Evolutionary conservation across 1,140 invertebrate genomes (phyloP).

Genomic region (Dendroctonus ponderosae): DNA sequence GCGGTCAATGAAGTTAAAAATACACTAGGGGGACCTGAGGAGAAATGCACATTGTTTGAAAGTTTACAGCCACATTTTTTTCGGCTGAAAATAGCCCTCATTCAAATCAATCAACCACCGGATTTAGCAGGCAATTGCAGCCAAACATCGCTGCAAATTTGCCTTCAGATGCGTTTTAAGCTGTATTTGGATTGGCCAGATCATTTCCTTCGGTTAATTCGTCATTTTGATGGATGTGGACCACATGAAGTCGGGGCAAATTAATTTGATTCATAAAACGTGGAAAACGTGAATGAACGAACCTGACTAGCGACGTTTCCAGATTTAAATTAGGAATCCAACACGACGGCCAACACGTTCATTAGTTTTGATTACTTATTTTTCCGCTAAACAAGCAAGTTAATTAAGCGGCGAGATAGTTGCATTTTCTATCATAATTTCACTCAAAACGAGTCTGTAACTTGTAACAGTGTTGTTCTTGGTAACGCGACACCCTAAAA

Average conservation of each 20-base stretch:
- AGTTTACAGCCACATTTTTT: background rate
- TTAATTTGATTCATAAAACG: conserved; percentile 33
- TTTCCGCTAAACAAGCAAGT: background rate
- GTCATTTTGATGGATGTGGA: conserved; percentile 19
- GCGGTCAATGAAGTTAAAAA: background rate
- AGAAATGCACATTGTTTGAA: background rate
- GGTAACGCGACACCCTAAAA: too few relatives aligned
- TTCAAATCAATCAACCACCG: background rate
- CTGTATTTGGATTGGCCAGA: background rate
- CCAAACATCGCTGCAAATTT: background rate
- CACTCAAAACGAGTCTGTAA: too few relatives aligned
- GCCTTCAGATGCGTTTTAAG: background rate
- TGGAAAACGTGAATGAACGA: conserved; percentile 30
- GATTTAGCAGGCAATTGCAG: background rate
- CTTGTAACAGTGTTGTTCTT: too few relatives aligned
- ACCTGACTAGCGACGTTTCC: conserved; percentile 8
- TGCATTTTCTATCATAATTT: too few relatives aligned
- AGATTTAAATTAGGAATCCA: conserved; percentile 21
- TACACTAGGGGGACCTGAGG: background rate
- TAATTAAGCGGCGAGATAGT: too few relatives aligned
- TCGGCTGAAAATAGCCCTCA: background rate
- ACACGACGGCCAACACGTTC: conserved; percentile 17
- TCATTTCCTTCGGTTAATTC: conserved; percentile 11
- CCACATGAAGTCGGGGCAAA: conserved; percentile 15
- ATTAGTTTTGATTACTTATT: conserved; percentile 1